A percentile compares a stretch with the other conserved stretches of the same genome.
Conservation (phyloP, 2,888 invertebrate genomes). For the Meloe dianella region DNA sequence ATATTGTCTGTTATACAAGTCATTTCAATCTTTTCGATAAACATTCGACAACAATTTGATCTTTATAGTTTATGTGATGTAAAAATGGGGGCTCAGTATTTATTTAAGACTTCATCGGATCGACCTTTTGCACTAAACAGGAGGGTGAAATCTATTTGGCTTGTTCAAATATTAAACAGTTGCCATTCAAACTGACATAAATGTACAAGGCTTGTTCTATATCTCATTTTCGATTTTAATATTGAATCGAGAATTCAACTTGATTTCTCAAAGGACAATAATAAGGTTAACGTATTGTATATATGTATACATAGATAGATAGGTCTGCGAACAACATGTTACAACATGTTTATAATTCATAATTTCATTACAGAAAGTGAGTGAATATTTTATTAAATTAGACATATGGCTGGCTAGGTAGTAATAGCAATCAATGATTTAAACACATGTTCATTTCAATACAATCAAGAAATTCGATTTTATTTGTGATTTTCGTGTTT, state of each 20-base stretch:
- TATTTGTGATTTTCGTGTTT: constrained; percentile 6
- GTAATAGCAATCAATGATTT: constrained; percentile 1
- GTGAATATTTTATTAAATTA: constrained; percentile 32
- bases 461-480: background rate
- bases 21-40: constrained; percentile 29
- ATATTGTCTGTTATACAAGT: constrained; percentile 7
- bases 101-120: constrained; percentile 37
- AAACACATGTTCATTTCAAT: constrained; percentile 4
- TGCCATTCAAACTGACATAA: constrained; percentile 42
- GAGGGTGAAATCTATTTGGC: constrained; percentile 50
- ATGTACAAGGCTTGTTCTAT: constrained; percentile 38
- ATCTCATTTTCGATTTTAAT: constrained; percentile 37
- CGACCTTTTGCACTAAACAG: constrained; percentile 32
- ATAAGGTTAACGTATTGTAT: constrained; percentile 46
- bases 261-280: constrained; percentile 46
- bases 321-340: constrained; percentile 30
- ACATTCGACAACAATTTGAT: constrained; percentile 36
- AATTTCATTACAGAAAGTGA: constrained; percentile 37
- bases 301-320: constrained; percentile 9
- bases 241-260: constrained; percentile 28
- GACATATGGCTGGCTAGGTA: constrained; percentile 11
- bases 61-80: constrained; percentile 38
- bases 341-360: constrained; percentile 43
- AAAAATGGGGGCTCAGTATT: constrained; percentile 35
- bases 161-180: constrained; percentile 52